These are phyloP conservation scores for Drosophila paranaensis DNA, from an alignment of 2,888 invertebrate genomes.

Conservation along the genomic window DNA sequence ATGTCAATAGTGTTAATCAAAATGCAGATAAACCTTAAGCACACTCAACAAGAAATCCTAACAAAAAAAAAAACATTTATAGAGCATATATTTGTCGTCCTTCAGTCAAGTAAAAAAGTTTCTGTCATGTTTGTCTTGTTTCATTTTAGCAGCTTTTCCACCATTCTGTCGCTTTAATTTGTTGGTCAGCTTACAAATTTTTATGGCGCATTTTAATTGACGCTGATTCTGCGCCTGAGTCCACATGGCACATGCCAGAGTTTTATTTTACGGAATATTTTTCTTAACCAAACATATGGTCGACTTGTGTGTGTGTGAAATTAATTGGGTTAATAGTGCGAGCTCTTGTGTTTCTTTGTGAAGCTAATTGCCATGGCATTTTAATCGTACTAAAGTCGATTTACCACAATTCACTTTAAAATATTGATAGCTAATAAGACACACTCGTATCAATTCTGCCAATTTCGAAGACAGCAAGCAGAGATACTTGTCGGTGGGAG, in stretches of 20 bases:
- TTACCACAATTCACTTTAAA: constrained; percentile 36
- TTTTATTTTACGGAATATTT: constrained; percentile 48
- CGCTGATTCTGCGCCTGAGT: constrained; percentile 32
- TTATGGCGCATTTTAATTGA: constrained; percentile 58
- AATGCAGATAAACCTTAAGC: too few species aligned
- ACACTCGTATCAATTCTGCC: constrained; percentile 37
- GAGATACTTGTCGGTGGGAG: constrained; percentile 16
- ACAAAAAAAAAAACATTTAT: neutral
- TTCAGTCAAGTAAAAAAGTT: neutral
- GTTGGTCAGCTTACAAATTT: constrained; percentile 58
- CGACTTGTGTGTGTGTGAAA: constrained; percentile 21
- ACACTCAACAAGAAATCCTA: too few species aligned
- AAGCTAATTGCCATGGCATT: constrained; percentile 6
- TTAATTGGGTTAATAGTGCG: constrained; percentile 52
- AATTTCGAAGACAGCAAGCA: constrained; percentile 47
- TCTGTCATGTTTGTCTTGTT: neutral
- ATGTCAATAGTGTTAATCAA: too few species aligned
- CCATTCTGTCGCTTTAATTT: constrained; percentile 48
- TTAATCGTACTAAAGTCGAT: constrained; percentile 13
- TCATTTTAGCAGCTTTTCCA: constrained; percentile 20
- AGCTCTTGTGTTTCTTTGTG: neutral
- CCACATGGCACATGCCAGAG: constrained; percentile 21
- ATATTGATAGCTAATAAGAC: constrained; percentile 16
- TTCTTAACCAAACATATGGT: constrained; percentile 49
- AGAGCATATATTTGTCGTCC: constrained; percentile 26